Percentiles rank a stretch among this genome's conserved stretches.
phyloP scores from a whole-genome alignment of 2,888 invertebrate species.

The Norana najaformis region DNA sequence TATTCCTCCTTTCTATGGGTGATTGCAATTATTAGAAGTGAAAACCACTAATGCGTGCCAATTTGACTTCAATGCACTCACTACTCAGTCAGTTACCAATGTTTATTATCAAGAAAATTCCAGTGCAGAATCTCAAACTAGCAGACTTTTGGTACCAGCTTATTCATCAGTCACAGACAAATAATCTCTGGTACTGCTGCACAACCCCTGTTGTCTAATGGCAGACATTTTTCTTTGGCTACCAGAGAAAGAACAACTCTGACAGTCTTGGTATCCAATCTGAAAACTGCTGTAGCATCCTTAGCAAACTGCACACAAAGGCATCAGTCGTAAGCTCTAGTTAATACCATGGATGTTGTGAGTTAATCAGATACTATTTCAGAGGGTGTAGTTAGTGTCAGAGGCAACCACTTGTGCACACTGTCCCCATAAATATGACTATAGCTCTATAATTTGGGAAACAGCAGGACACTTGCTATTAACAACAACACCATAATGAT shows the following conservation, averaged over 20 bases:
- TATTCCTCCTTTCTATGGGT: too few relatives aligned
- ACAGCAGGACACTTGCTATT: neutral
- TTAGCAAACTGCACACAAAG: neutral
- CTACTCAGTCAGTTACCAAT: too few relatives aligned
- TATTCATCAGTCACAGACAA: neutral
- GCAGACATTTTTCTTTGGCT: neutral
- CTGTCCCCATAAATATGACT: neutral
- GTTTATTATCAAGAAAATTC: too few relatives aligned
- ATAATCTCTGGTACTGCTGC: neutral
- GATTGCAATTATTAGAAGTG: too few relatives aligned
- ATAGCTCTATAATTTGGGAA: neutral
- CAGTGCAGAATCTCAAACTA: too few relatives aligned
- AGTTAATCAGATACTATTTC: neutral
- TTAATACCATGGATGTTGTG: neutral
- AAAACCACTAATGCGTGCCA: too few relatives aligned
- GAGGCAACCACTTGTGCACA: neutral
- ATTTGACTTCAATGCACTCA: too few relatives aligned
- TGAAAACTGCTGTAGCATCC: neutral
- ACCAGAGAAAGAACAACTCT: neutral
- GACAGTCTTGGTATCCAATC: neutral
- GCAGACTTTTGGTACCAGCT: neutral
- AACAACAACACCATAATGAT: neutral
- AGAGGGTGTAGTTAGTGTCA: neutral
- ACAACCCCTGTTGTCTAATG: neutral
- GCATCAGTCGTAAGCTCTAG: neutral